These are phyloP conservation scores for Pteronura brasiliensis DNA, from an alignment of 2,113 vertebrate species.

Conservation along the genomic window DNA sequence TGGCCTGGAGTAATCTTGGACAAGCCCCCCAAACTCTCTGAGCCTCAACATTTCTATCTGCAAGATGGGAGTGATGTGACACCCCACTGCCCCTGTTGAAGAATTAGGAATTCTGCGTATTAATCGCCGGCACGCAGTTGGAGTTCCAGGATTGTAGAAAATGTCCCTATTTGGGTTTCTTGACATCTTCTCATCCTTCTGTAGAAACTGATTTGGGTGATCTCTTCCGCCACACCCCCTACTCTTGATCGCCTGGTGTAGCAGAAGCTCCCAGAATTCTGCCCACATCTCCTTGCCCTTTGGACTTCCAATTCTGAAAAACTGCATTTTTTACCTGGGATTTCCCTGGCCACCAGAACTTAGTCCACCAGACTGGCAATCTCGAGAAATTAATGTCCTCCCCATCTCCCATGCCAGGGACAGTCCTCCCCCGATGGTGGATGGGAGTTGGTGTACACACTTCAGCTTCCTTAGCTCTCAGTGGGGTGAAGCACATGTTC, in stretches of 20 bases:
- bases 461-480: background rate
- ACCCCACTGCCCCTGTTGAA: background rate
- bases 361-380: background rate
- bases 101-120: background rate
- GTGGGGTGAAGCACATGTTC: background rate
- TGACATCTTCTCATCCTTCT: background rate
- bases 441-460: background rate
- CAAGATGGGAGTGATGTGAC: background rate
- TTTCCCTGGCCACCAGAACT: background rate
- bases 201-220: background rate
- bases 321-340: background rate
- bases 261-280: background rate
- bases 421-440: background rate
- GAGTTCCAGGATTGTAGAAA: background rate
- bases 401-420: background rate
- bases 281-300: background rate
- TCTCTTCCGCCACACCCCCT: background rate
- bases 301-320: background rate
- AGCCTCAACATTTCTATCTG: background rate
- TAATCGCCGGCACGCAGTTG: background rate
- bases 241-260: background rate
- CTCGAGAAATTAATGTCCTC: background rate
- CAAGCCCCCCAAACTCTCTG: background rate
- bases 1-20: background rate
- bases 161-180: background rate